Conservation (phyloP, 2,888 invertebrate genomes). For the Acronicta aceris region DNA sequence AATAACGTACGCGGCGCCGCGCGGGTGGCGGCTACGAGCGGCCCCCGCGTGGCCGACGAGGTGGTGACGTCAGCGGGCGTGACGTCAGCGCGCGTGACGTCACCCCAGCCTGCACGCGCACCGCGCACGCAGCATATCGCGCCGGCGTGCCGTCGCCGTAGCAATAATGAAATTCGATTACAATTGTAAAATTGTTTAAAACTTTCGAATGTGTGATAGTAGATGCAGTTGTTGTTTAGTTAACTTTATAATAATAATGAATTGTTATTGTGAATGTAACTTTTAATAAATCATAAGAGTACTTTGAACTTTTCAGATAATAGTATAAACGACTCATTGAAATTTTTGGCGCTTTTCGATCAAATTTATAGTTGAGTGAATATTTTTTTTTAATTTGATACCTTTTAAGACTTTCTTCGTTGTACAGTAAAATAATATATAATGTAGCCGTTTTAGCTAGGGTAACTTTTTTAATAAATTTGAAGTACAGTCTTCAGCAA, state of each 20-base stretch:
- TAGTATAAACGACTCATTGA: conserved; percentile 67
- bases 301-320: conserved; percentile 79
- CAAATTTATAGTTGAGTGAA: conserved; percentile 75
- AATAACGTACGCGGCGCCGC: conserved; percentile 52
- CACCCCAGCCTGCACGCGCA: conserved; percentile 43
- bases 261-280: conserved; percentile 89
- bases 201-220: conserved; percentile 90
- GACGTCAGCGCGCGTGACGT: conserved; percentile 8
- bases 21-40: too few species aligned
- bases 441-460: conserved; percentile 88
- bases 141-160: conserved; percentile 81
- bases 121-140: conserved; percentile 72
- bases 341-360: conserved; percentile 78
- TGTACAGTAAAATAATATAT: conserved; percentile 87
- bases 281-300: conserved; percentile 84
- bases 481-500: conserved; percentile 80
- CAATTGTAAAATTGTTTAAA: conserved; percentile 89
- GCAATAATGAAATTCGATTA: conserved; percentile 88
- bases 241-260: conserved; percentile 86
- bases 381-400: conserved; percentile 72
- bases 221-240: conserved; percentile 90
- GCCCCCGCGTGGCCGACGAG: too few species aligned
- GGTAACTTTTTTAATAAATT: conserved; percentile 87
- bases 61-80: conserved; percentile 24
- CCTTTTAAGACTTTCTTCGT: conserved; percentile 80